phyloP scores from a whole-genome alignment of 1,140 invertebrate genomes.

The Leucophenga varia region DNA sequence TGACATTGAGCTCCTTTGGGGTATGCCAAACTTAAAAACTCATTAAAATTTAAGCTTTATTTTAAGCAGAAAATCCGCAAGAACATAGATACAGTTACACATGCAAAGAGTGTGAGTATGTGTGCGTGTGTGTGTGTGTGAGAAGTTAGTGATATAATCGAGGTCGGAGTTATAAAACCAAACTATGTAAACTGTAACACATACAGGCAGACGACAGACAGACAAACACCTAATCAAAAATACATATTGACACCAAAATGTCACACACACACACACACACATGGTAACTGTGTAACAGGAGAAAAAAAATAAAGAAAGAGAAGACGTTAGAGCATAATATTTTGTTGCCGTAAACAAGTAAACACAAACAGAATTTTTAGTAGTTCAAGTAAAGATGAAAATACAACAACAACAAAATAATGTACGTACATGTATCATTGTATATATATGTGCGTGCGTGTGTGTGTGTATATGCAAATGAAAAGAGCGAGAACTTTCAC shows the following conservation, averaged over 20 bases:
- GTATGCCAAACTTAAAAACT: conserved; percentile 10
- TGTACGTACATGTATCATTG: too few relatives aligned
- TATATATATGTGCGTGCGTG: not conserved
- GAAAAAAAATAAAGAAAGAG: too few relatives aligned
- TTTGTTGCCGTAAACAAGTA: not conserved
- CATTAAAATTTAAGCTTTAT: conserved; percentile 25
- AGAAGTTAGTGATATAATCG: conserved; percentile 6
- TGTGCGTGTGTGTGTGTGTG: not conserved
- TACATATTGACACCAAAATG: conserved; percentile 29
- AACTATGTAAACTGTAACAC: conserved; percentile 22
- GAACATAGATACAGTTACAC: not conserved
- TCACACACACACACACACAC: not conserved
- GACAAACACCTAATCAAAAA: conserved; percentile 46
- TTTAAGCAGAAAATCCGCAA: not conserved
- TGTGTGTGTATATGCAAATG: not conserved
- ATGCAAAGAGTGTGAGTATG: conserved; percentile 4
- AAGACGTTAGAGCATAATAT: too few relatives aligned
- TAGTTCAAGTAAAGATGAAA: too few relatives aligned
- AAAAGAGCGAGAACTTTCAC: too few relatives aligned
- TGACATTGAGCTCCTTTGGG: too few relatives aligned
- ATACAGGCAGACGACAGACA: conserved; percentile 7
- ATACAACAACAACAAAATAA: too few relatives aligned
- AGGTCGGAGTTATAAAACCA: conserved; percentile 5
- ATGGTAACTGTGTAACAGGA: not conserved
- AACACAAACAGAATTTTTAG: conserved; percentile 1